Base-by-base conservation (phyloP, 1,140 invertebrate species). In the Reticulitermes speratus region DNA sequence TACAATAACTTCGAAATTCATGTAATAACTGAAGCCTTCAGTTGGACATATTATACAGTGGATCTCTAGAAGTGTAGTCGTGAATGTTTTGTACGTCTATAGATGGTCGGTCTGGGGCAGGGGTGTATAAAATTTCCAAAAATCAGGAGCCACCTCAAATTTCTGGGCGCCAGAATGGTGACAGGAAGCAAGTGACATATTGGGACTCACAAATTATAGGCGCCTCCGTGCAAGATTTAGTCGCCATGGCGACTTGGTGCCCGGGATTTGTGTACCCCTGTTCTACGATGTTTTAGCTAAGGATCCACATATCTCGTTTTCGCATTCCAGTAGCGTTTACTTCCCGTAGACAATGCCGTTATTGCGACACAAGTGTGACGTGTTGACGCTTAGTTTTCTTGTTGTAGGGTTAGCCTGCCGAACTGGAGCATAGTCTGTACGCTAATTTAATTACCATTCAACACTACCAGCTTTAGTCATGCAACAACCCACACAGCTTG, bases 401-500 rank as follows among this genome's bases (percentile, higher is more conserved):
- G n/a, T 7, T 16, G 59, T 65, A 65, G 16, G 21, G 8, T 65
- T 65, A 16, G 59, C 59, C 16, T 65, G 12, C 12, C 19, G 19
- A 65, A 65, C 59, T 65, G 8, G 59, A 65, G 59, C 59, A 48
- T 48, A 16, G 9, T 48, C 7, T 9, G 45, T 16, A 21, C 19
- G 65, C n/a, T 75, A 75, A 75, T 75, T 75, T 75, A 75, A 75
- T 75, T 75, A 75, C 65, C 65, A 30, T 75, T 75, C 65, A 30
- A 75, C 65, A 30, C 65, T 75, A 7, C 25, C 65, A 75, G n/a
- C 3, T 30, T 30, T 25, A 75, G 65, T 25, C 65, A 30, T 75
- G 65, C 65, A 14, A 12, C n/a, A 6, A 75, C 25, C n/a, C 9
- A 75, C n/a, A 75, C n/a, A 75, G 7, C 65, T 25, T 30, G 5